These are phyloP conservation scores for Vulpes ferrilata DNA, from an alignment of 2,113 vertebrate genomes.

Conservation along the genomic window DNA sequence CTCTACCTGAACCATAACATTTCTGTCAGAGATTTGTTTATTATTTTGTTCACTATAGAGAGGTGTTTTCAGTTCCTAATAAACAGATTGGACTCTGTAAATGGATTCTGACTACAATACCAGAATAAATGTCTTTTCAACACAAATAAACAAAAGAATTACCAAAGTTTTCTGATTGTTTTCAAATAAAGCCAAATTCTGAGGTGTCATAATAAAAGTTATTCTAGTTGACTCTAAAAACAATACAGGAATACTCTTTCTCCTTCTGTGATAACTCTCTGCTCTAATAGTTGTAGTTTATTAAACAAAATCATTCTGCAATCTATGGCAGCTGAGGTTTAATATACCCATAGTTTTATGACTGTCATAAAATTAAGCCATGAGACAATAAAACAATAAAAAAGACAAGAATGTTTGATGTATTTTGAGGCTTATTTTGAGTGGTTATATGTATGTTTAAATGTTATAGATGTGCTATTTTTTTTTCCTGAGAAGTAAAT, in stretches of 20 bases:
- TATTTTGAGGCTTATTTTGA: constrained; percentile 21
- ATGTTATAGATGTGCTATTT: neutral
- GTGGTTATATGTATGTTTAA: neutral
- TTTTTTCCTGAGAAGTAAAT: neutral
- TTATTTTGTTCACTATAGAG: neutral
- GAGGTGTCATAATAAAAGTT: constrained; percentile 30
- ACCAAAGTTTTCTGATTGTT: constrained; percentile 40
- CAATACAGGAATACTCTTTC: neutral
- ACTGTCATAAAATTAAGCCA: neutral
- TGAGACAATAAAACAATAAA: neutral
- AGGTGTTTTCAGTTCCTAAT: neutral
- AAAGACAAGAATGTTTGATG: constrained; percentile 9
- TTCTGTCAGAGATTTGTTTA: neutral
- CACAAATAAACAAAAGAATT: constrained; percentile 23
- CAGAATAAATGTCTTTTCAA: neutral
- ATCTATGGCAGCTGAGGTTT: neutral
- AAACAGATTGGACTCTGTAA: constrained; percentile 18
- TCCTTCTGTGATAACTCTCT: neutral
- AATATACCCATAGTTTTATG: constrained; percentile 28
- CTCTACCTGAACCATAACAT: neutral
- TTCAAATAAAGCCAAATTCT: constrained; percentile 29
- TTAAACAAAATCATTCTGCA: constrained; percentile 52
- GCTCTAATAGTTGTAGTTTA: neutral
- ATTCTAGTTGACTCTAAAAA: neutral
- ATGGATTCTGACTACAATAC: neutral